Percentiles rank a stretch among this genome's conserved stretches.
Evolutionary conservation across 1,140 invertebrate genomes (phyloP).

Genomic region (Belonocnema kinseyi): DNA sequence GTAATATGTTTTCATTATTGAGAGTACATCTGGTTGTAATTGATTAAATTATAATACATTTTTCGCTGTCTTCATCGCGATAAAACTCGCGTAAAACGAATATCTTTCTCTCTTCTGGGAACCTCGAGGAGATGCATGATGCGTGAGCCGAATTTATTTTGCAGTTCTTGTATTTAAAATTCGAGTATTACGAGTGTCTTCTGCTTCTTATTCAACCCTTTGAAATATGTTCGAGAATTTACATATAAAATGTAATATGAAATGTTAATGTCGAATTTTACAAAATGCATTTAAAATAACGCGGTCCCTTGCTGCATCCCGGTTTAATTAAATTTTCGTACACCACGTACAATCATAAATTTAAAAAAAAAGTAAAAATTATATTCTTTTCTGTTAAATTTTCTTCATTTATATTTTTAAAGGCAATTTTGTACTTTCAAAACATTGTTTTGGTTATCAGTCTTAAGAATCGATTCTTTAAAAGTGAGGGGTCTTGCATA

Average conservation of each 20-base stretch:
- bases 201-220: not conserved
- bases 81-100: not conserved
- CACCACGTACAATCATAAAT: no score
- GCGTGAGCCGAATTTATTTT: conserved; percentile 2
- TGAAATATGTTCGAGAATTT: not conserved
- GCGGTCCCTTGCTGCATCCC: not conserved
- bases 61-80: not conserved
- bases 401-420: no score
- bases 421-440: no score
- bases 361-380: no score
- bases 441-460: no score
- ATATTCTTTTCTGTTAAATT: no score
- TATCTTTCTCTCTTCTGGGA: conserved; percentile 6
- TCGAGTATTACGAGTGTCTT: not conserved
- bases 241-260: conserved; percentile 11
- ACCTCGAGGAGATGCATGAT: not conserved
- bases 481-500: no score
- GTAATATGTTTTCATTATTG: not conserved
- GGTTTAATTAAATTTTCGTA: no score
- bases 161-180: conserved; percentile 7
- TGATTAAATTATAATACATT: not conserved
- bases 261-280: conserved; percentile 5
- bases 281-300: not conserved
- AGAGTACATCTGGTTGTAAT: not conserved
- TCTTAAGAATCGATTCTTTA: no score